These are phyloP conservation scores for Gymnoscelis rufifasciata DNA, from an alignment of 2,888 invertebrate species.

Conservation along the genomic window DNA sequence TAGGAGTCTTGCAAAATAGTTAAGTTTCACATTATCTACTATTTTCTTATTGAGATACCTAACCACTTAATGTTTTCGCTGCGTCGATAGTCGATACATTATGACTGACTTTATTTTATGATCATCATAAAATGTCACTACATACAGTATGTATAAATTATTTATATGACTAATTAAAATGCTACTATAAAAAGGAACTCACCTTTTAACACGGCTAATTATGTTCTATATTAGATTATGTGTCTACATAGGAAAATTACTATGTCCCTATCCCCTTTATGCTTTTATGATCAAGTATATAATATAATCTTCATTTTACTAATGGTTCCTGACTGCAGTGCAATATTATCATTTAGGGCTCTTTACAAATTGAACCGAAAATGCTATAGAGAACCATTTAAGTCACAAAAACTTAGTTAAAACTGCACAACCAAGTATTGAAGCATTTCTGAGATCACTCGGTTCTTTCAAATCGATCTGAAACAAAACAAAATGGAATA, in stretches of 20 bases:
- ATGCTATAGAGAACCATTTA: neutral
- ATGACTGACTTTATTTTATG: neutral
- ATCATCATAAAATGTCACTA: neutral
- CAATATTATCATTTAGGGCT: too few relatives aligned
- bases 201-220: neutral
- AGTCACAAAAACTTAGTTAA: neutral
- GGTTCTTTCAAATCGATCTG: slow-evolving; percentile 26
- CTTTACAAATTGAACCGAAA: too few relatives aligned
- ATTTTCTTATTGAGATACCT: too few relatives aligned
- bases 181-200: slow-evolving; percentile 3
- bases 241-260: slow-evolving; percentile 8
- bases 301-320: neutral
- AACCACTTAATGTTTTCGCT: too few relatives aligned
- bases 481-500: slow-evolving; percentile 12
- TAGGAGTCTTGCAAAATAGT: too few relatives aligned
- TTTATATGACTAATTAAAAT: slow-evolving; percentile 6
- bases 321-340: neutral
- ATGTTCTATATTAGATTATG: neutral
- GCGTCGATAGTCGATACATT: too few relatives aligned
- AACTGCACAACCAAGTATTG: slow-evolving; percentile 40
- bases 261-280: neutral
- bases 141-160: neutral
- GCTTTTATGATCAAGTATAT: neutral
- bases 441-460: slow-evolving; percentile 58
- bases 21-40: too few relatives aligned